A percentile compares a stretch with the other conserved stretches of the same genome.
phyloP scores from a whole-genome alignment of 2,113 vertebrate genomes.

The Atractosteus spatula region DNA sequence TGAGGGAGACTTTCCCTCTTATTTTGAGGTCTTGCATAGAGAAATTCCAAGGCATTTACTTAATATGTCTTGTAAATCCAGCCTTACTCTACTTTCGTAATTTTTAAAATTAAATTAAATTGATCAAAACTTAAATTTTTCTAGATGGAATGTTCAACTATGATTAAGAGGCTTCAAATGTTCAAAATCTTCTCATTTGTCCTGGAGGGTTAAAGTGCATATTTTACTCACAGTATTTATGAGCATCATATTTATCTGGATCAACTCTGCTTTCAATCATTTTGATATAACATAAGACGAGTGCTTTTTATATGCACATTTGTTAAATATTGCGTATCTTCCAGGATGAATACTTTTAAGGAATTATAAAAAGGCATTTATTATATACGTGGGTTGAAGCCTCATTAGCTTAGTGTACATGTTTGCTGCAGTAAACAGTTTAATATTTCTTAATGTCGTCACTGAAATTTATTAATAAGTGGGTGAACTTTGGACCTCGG shows the following conservation, averaged over 20 bases:
- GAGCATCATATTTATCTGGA: conserved; percentile 5
- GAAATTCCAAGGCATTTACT: conserved; percentile 12
- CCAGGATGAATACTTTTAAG: conserved; percentile 18
- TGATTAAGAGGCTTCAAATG: conserved; percentile 20
- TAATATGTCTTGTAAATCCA: conserved; percentile 8
- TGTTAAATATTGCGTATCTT: conserved; percentile 24
- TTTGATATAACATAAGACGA: background rate
- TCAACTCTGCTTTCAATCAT: conserved; percentile 4
- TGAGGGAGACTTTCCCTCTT: conserved; percentile 61
- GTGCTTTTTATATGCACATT: conserved; percentile 20
- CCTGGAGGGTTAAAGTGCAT: conserved; percentile 19
- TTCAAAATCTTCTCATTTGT: conserved; percentile 10
- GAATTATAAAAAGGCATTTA: conserved; percentile 31
- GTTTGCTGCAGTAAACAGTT: conserved; percentile 56
- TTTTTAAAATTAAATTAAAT: conserved; percentile 3
- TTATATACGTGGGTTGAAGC: conserved; percentile 38
- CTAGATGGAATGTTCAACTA: conserved; percentile 13
- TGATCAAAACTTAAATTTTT: conserved; percentile 5
- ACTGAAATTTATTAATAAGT: conserved; percentile 45
- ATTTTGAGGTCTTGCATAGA: conserved; percentile 42
- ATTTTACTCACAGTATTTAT: conserved; percentile 7
- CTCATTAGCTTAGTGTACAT: conserved; percentile 52
- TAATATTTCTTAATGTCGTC: conserved; percentile 59
- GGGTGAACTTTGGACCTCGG: conserved; percentile 43
- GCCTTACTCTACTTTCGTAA: background rate